Percentiles rank a stretch among this genome's conserved stretches.
Conservation (phyloP, 2,888 invertebrate genomes). For the Anthophora plumipes region DNA sequence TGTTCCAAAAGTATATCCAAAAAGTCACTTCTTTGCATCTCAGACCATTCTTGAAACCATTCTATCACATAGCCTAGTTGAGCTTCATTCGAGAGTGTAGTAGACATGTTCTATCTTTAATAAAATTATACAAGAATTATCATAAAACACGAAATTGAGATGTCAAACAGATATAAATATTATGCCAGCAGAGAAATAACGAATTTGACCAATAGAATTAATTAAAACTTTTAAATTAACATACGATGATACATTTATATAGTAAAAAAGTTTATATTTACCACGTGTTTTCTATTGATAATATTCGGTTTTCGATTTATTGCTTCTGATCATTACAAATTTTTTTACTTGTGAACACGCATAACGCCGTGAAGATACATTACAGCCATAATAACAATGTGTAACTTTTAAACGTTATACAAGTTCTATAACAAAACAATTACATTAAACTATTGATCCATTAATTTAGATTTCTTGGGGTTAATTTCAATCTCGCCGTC, state of each 20-base stretch:
- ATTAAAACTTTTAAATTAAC: background rate
- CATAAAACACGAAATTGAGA: background rate
- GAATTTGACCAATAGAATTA: background rate
- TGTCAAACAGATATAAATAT: background rate
- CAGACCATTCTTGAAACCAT: constrained; percentile 96
- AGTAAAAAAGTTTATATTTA: constrained; percentile 23
- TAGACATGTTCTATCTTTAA: constrained; percentile 80
- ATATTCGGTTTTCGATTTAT: constrained; percentile 24
- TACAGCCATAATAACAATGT: constrained; percentile 1
- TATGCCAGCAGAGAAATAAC: background rate
- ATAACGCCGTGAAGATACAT: background rate
- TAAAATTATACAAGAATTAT: constrained; percentile 15
- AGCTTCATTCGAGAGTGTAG: constrained; percentile 87
- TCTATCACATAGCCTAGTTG: constrained; percentile 93
- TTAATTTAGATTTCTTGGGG: constrained; percentile 78
- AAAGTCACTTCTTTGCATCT: constrained; percentile 94
- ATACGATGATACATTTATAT: background rate
- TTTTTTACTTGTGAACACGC: background rate
- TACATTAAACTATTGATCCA: constrained; percentile 20
- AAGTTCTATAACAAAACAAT: background rate
- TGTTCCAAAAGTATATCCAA: constrained; percentile 90
- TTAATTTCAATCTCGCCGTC: constrained; percentile 68
- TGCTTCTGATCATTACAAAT: constrained; percentile 37
- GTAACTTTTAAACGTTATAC: constrained; percentile 7
- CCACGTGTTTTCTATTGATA: constrained; percentile 18